Percentiles rank a stretch among this genome's conserved stretches.
Conservation (phyloP, 1,140 invertebrate species). For the Eubasilissa regina region DNA sequence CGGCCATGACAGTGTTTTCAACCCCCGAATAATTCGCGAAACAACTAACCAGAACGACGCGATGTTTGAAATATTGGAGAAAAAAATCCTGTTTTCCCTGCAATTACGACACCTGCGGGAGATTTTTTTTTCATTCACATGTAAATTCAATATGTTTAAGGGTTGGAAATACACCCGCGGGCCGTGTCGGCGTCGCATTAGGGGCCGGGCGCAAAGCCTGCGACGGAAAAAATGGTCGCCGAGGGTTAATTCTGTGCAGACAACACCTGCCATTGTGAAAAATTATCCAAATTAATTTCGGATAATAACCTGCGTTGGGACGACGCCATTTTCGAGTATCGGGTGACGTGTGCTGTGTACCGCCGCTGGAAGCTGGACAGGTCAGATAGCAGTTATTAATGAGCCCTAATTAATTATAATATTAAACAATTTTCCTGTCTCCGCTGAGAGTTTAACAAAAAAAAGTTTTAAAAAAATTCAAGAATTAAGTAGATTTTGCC, state of each 20-base stretch:
- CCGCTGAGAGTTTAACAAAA: too few relatives aligned
- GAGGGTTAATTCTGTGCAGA: neutral
- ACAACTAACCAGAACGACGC: neutral
- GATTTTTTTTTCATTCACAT: neutral
- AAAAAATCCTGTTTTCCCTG: neutral
- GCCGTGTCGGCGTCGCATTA: neutral
- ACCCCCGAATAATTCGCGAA: too few relatives aligned
- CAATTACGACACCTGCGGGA: neutral
- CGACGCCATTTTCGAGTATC: too few relatives aligned
- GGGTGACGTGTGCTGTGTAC: too few relatives aligned
- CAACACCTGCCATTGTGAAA: slow-evolving; percentile 2
- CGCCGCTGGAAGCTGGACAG: too few relatives aligned
- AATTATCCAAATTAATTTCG: neutral
- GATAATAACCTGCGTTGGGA: too few relatives aligned
- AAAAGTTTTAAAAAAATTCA: too few relatives aligned
- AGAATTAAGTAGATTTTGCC: too few relatives aligned
- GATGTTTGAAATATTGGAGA: neutral
- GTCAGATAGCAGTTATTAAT: too few relatives aligned
- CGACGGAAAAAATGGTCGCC: neutral
- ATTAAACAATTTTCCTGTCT: too few relatives aligned
- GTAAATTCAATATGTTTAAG: neutral
- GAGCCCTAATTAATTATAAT: too few relatives aligned
- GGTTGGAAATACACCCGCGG: neutral
- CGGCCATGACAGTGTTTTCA: neutral
- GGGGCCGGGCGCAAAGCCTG: neutral